A percentile compares a stretch with the other conserved stretches of the same genome.
Conservation (phyloP, 2,888 invertebrate genomes). For the Sarcophaga caerulescens region DNA sequence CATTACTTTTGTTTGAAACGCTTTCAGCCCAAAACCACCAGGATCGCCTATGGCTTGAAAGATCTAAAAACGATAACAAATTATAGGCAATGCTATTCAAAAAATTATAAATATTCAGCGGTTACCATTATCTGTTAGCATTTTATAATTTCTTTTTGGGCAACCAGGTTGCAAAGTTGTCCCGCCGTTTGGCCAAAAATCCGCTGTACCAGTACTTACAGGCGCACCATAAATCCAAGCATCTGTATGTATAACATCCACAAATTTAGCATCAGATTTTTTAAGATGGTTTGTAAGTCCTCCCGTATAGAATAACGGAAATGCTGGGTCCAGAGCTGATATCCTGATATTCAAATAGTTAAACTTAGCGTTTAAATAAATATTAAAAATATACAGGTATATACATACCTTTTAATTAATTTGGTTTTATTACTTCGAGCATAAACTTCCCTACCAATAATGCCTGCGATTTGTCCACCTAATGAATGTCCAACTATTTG, state of each 20-base stretch:
- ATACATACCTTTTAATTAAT: slow-evolving; percentile 71
- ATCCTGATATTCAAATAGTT: slow-evolving; percentile 78
- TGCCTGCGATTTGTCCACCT: slow-evolving; percentile 79
- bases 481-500: slow-evolving; percentile 80
- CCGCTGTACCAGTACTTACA: slow-evolving; percentile 83
- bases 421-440: slow-evolving; percentile 70
- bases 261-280: slow-evolving; percentile 83
- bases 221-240: slow-evolving; percentile 85
- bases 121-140: slow-evolving; percentile 78
- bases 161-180: slow-evolving; percentile 84
- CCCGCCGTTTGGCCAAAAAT: slow-evolving; percentile 85
- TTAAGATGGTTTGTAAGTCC: slow-evolving; percentile 79
- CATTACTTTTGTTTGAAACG: slow-evolving; percentile 75
- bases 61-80: slow-evolving; percentile 77
- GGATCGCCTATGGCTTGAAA: slow-evolving; percentile 85
- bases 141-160: slow-evolving; percentile 80
- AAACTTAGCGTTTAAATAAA: background rate
- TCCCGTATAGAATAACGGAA: slow-evolving; percentile 83
- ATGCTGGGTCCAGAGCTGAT: slow-evolving; percentile 84
- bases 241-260: slow-evolving; percentile 87
- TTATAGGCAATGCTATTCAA: background rate
- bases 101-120: background rate
- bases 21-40: slow-evolving; percentile 85
- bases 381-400: background rate
- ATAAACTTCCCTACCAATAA: slow-evolving; percentile 77